Evolutionary conservation across 2,888 invertebrate genomes (phyloP), one percentile per base, ranked within the genome.

Genomic region (Polyploca ridens): DNA sequence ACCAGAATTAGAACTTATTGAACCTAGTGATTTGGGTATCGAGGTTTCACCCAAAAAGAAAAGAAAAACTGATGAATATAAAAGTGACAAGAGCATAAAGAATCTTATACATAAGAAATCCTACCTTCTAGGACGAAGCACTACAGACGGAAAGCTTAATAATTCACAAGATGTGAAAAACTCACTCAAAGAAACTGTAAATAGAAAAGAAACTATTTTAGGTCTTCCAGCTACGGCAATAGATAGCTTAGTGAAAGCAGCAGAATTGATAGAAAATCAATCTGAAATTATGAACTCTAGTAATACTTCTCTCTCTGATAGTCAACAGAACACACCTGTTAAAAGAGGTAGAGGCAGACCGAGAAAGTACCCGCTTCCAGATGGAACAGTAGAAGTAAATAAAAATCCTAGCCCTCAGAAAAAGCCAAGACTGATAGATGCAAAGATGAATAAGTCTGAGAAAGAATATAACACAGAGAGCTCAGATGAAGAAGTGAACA

Each of bases 281-380:
- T 85, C 87, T 16, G 90, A 86, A 79, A 87, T 73, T 64, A 74
- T 83, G 35, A 80, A 77, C 63, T 69, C 71, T 59, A 77, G 67
- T 65, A 69, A 77, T 44, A 68, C 74, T n/a, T 72, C 72, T 38
- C 81, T 72, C 60, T 62, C 80, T 35, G 82, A 84, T 58, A 77
- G 73, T 65, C 79, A 83, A 62, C 78, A 81, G 64, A 85, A 70
- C 68, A 89, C 91, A 33, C 90, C 93, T 3, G 76, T 86, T 2
- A 94, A 94, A 72, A 86, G 94, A 71, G 94, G 94, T 33, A 81
- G 94, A 66, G 94, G 94, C 38, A 88, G 94, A 0, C 94, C 94
- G 4, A 85, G 94, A 66, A 94, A 94, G 78, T 89, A 92, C 79
- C 93, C 94, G 14, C 72, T 90, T 41, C 89, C 90, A 3, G 90